A percentile compares a stretch with the other conserved stretches of the same genome.
These are phyloP conservation scores for Stramonita haemastoma DNA, from an alignment of 2,888 invertebrate species.

Conservation along the genomic window DNA sequence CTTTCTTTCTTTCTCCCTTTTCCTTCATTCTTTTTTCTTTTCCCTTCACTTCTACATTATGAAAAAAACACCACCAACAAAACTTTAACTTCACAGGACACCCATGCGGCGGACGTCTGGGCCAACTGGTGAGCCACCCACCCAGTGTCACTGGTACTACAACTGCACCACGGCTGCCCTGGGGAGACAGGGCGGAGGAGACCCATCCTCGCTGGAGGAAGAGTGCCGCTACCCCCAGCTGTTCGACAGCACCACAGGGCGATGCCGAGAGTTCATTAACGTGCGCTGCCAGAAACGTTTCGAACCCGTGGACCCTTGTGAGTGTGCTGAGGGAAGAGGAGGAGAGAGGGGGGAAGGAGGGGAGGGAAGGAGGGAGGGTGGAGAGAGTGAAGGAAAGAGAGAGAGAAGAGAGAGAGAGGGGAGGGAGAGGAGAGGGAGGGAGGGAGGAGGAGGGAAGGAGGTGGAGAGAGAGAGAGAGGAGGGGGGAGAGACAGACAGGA, in stretches of 20 bases:
- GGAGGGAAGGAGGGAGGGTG: too few relatives aligned
- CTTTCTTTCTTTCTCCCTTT: too few relatives aligned
- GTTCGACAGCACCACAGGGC: conserved; percentile 49
- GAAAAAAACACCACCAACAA: too few relatives aligned
- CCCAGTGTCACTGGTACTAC: conserved; percentile 58
- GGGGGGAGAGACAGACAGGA: too few relatives aligned
- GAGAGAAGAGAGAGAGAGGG: too few relatives aligned
- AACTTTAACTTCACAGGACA: conserved; percentile 41
- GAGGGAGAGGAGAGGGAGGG: too few relatives aligned
- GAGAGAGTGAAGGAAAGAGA: too few relatives aligned
- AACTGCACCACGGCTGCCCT: conserved; percentile 52
- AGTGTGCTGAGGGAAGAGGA: conserved; percentile 33
- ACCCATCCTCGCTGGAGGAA: conserved; percentile 46
- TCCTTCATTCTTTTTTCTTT: too few relatives aligned
- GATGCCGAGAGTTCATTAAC: conserved; percentile 56
- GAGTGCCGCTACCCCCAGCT: conserved; percentile 60
- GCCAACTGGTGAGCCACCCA: conserved; percentile 48
- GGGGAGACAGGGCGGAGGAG: conserved; percentile 31
- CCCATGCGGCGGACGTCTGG: conserved; percentile 46
- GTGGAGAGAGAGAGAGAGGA: too few relatives aligned
- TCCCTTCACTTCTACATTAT: too few relatives aligned
- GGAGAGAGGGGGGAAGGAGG: too few relatives aligned
- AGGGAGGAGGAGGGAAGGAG: too few relatives aligned
- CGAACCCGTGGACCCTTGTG: conserved; percentile 60
- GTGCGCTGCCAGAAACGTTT: conserved; percentile 52